These are phyloP conservation scores for Baryphthengus martii DNA, from an alignment of 2,113 vertebrate species.

Conservation along the genomic window DNA sequence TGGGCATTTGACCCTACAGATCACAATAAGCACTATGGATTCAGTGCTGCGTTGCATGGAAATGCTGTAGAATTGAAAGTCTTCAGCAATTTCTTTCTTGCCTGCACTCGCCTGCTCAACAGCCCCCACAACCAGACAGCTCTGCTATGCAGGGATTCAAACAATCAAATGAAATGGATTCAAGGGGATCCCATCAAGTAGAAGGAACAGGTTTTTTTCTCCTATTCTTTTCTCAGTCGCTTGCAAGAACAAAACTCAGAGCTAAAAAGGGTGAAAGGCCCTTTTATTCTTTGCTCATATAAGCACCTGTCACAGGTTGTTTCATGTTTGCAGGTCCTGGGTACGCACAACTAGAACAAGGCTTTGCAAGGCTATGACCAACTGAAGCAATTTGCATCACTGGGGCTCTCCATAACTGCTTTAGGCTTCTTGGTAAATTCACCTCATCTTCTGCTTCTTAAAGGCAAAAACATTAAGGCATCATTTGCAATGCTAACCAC, in stretches of 20 bases:
- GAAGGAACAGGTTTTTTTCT: neutral
- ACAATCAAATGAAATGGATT: neutral
- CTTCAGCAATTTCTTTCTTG: neutral
- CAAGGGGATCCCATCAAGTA: neutral
- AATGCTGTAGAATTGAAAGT: neutral
- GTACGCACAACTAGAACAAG: neutral
- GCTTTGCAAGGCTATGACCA: neutral
- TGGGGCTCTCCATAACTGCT: neutral
- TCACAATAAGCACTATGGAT: neutral
- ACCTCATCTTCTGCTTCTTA: constrained; percentile 22
- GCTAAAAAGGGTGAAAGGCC: neutral
- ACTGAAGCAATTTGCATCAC: neutral
- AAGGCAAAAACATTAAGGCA: constrained; percentile 9
- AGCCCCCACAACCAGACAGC: neutral
- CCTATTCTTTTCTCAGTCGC: neutral
- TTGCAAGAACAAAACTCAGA: neutral
- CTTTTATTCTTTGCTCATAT: neutral
- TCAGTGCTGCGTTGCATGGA: neutral
- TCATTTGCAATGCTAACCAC: constrained; percentile 35
- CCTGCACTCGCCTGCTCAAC: neutral
- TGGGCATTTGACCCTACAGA: neutral
- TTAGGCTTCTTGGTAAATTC: neutral
- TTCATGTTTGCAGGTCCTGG: neutral
- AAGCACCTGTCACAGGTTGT: neutral
- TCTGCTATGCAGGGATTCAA: neutral